Conservation (phyloP, 2,113 vertebrate genomes). For the Burhinus bistriatus region DNA sequence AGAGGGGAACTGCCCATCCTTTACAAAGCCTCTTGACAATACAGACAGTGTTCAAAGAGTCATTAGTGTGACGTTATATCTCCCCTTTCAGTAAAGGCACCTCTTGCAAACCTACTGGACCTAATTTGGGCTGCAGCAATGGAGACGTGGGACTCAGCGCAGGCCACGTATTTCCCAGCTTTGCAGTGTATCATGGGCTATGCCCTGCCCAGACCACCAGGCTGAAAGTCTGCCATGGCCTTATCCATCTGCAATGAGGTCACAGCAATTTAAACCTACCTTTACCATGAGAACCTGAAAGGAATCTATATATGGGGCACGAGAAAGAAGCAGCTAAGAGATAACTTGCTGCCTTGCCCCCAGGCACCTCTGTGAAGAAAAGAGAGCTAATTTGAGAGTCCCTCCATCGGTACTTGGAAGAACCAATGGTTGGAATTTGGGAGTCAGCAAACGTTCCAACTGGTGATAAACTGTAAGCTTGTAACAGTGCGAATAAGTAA, state of each 20-base stretch:
- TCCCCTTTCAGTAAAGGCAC: not conserved
- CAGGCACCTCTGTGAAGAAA: not conserved
- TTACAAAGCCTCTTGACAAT: not conserved
- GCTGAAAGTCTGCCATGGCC: not conserved
- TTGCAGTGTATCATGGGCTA: rapidly evolving
- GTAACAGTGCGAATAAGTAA: not conserved
- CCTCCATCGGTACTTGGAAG: not conserved
- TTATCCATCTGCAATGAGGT: not conserved
- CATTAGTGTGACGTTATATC: not conserved
- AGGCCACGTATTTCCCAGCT: not conserved
- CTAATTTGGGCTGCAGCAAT: not conserved
- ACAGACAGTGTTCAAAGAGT: not conserved
- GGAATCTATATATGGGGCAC: not conserved
- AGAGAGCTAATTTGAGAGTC: not conserved
- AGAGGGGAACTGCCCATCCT: not conserved
- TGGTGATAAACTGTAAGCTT: not conserved
- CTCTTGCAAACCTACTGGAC: not conserved
- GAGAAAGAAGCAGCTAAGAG: not conserved
- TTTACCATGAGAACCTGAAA: not conserved
- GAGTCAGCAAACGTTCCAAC: not conserved
- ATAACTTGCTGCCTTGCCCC: not conserved
- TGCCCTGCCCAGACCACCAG: not conserved
- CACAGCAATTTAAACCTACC: not conserved
- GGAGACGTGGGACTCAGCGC: not conserved
- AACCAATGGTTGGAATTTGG: not conserved